Evolutionary conservation across 2,113 vertebrate genomes (phyloP).

Genomic region (Hepsetus odoe): DNA sequence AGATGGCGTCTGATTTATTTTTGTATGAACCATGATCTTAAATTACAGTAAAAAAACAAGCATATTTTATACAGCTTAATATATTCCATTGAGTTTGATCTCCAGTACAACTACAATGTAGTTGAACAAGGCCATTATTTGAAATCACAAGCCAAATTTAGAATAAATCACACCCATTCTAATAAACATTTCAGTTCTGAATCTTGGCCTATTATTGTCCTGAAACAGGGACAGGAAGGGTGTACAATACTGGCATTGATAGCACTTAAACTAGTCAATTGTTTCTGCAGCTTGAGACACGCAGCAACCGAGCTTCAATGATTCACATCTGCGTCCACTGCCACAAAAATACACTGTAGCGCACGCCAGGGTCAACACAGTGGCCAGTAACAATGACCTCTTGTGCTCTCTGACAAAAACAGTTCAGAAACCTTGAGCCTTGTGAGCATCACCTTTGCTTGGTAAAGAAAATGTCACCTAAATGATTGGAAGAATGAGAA

Average conservation of each 20-base stretch:
- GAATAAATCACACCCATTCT: slow-evolving; percentile 5
- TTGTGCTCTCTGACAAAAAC: not conserved
- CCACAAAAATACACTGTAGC: slow-evolving; percentile 22
- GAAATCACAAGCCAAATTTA: not conserved
- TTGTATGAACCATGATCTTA: too few relatives aligned
- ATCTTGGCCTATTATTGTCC: slow-evolving; percentile 31
- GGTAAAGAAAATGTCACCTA: not conserved
- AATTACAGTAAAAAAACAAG: too few relatives aligned
- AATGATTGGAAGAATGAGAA: slow-evolving; percentile 25
- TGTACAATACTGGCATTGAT: slow-evolving; percentile 47
- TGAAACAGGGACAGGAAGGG: slow-evolving; percentile 50
- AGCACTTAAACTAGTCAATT: slow-evolving; percentile 50
- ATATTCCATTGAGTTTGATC: too few relatives aligned
- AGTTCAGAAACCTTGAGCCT: not conserved
- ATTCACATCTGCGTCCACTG: slow-evolving; percentile 10
- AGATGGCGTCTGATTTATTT: too few relatives aligned
- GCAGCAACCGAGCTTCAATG: slow-evolving; percentile 35
- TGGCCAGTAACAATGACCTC: not conserved
- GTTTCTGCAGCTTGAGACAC: slow-evolving; percentile 47
- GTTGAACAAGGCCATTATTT: not conserved
- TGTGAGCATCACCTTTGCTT: not conserved
- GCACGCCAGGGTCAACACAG: not conserved
- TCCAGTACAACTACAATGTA: not conserved
- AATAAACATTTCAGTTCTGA: slow-evolving; percentile 18
- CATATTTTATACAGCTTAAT: too few relatives aligned